phyloP scores from a whole-genome alignment of 2,888 invertebrate species.

The Zaprionus lineosus region DNA sequence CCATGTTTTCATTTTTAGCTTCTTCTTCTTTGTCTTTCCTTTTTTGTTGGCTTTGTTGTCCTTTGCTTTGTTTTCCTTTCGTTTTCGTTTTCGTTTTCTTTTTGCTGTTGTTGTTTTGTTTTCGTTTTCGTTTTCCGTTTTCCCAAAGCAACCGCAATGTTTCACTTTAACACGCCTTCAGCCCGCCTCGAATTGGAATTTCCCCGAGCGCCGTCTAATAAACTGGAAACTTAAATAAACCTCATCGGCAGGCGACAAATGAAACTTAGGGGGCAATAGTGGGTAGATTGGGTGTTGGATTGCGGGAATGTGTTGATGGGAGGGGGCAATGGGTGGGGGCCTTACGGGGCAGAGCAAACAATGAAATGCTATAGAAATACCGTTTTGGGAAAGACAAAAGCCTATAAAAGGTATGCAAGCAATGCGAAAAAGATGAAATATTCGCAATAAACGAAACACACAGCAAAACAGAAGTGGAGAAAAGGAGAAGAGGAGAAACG shows the following conservation, averaged over 20 bases:
- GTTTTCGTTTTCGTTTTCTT: conserved; percentile 20
- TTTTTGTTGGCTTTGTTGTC: not conserved
- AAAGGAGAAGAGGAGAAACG: conserved; percentile 4
- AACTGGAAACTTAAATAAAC: conserved; percentile 62
- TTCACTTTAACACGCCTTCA: conserved; percentile 19
- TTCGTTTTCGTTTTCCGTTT: not conserved
- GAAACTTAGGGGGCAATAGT: conserved; percentile 2
- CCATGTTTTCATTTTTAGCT: conserved; percentile 34
- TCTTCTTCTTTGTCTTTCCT: not conserved
- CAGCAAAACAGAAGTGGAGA: not conserved
- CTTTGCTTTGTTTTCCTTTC: too few relatives aligned
- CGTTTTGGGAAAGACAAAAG: conserved; percentile 51
- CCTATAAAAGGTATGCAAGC: conserved; percentile 46
- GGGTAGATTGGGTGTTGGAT: too few relatives aligned
- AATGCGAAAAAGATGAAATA: conserved; percentile 61
- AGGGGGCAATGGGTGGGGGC: too few relatives aligned
- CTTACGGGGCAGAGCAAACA: conserved; percentile 46
- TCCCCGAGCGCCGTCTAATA: conserved; percentile 50
- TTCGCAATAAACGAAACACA: conserved; percentile 34
- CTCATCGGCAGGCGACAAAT: conserved; percentile 21
- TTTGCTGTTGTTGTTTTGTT: not conserved
- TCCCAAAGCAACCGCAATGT: conserved; percentile 29
- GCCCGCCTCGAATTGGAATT: conserved; percentile 13
- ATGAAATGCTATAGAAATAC: conserved; percentile 62
- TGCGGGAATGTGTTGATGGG: too few relatives aligned